Evolutionary conservation across 2,888 invertebrate species (phyloP).

Genomic region (Tenthredo scrophulariae): DNA sequence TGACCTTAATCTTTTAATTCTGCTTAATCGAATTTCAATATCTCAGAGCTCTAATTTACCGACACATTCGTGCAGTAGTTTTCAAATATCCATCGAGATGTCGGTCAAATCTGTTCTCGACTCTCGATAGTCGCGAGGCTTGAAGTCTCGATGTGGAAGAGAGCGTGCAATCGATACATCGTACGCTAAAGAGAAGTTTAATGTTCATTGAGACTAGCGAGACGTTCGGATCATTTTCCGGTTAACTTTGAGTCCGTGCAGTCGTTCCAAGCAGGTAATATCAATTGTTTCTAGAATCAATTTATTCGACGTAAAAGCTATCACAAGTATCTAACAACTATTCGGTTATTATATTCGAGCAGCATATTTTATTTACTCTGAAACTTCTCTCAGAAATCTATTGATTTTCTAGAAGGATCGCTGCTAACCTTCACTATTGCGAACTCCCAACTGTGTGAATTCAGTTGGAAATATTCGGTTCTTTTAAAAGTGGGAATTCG

Average conservation of each 20-base stretch:
- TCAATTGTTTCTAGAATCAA: constrained; percentile 40
- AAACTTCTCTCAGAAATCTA: constrained; percentile 3
- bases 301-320: not conserved
- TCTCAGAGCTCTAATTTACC: not conserved
- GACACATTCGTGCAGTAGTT: not conserved
- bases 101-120: not conserved
- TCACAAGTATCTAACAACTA: not conserved
- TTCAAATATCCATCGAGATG: not conserved
- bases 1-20: not conserved
- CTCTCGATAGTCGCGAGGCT: not conserved
- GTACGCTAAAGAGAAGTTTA: not conserved
- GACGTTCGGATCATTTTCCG: constrained; percentile 45
- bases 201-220: not conserved
- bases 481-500: not conserved
- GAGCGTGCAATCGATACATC: not conserved
- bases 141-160: not conserved
- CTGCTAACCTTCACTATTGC: constrained; percentile 1
- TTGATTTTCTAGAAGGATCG: constrained; percentile 34
- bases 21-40: not conserved
- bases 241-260: constrained; percentile 34
- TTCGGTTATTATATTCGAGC: not conserved
- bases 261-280: constrained; percentile 36
- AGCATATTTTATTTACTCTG: not conserved
- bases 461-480: not conserved
- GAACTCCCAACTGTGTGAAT: not conserved